Evolutionary conservation across 2,888 invertebrate species (phyloP).

Genomic region (Orchesella flavescens): DNA sequence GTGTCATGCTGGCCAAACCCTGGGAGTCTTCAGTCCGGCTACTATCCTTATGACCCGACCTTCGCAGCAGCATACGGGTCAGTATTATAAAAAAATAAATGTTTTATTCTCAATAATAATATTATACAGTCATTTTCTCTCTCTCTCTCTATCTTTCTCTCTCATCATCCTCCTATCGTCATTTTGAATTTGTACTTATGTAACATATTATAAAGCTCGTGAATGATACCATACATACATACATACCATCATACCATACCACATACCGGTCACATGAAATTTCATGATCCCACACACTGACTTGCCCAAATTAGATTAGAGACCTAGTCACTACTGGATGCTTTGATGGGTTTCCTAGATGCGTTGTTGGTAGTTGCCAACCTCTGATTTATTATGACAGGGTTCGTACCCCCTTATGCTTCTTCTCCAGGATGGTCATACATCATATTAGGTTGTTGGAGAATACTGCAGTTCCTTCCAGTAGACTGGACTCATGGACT

Average conservation of each 20-base stretch:
- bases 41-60: conserved; percentile 92
- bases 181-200: conserved; percentile 43
- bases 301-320: conserved; percentile 73
- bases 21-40: conserved; percentile 87
- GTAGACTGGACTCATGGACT: too few relatives aligned
- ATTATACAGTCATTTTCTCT: not conserved
- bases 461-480: too few relatives aligned
- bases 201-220: too few relatives aligned
- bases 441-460: conserved; percentile 38
- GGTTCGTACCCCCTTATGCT: conserved; percentile 70
- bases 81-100: conserved; percentile 75
- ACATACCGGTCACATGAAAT: conserved; percentile 71
- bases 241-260: conserved; percentile 64
- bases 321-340: conserved; percentile 70
- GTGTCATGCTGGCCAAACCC: conserved; percentile 92
- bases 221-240: not conserved
- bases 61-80: conserved; percentile 91
- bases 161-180: conserved; percentile 29
- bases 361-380: conserved; percentile 50
- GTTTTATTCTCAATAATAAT: conserved; percentile 32
- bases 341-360: conserved; percentile 45
- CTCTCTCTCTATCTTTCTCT: conserved; percentile 14
- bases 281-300: conserved; percentile 73
- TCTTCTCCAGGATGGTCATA: conserved; percentile 57
- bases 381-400: conserved; percentile 72